These are phyloP conservation scores for Darevskia nairensis DNA, from an alignment of 2,797 vertebrate species.

Conservation along the genomic window DNA sequence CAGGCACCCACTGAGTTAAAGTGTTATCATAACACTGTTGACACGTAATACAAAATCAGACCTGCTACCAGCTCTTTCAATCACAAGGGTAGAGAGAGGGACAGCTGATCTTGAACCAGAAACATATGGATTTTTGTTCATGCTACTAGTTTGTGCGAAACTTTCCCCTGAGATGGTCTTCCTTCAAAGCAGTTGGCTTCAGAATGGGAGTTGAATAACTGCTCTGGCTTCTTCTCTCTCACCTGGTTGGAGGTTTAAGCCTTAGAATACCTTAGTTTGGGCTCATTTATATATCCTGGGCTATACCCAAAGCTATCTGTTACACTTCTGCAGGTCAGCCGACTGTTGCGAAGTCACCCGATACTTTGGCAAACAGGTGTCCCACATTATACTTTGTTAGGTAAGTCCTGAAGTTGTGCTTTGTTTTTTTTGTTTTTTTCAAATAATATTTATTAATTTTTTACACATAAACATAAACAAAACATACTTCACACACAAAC, in stretches of 20 bases:
- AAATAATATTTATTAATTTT: too few species aligned
- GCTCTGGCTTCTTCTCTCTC: background rate
- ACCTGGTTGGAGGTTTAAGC: background rate
- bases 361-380: background rate
- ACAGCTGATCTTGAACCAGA: background rate
- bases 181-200: background rate
- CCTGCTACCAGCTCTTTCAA: background rate
- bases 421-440: too few species aligned
- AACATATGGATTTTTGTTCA: background rate
- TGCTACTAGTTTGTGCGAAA: background rate
- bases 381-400: background rate
- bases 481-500: too few species aligned
- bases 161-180: background rate
- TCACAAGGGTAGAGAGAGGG: background rate
- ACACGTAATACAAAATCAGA: constrained; percentile 40
- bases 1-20: constrained; percentile 61
- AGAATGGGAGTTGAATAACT: background rate
- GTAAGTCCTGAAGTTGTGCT: background rate
- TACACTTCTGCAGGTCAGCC: background rate
- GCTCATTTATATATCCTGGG: too few species aligned
- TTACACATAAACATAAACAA: too few species aligned
- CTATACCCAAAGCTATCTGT: background rate
- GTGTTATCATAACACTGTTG: constrained; percentile 39
- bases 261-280: background rate
- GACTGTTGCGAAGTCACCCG: background rate